phyloP scores from a whole-genome alignment of 2,113 vertebrate species.

The Phalacrocorax pelagicus region DNA sequence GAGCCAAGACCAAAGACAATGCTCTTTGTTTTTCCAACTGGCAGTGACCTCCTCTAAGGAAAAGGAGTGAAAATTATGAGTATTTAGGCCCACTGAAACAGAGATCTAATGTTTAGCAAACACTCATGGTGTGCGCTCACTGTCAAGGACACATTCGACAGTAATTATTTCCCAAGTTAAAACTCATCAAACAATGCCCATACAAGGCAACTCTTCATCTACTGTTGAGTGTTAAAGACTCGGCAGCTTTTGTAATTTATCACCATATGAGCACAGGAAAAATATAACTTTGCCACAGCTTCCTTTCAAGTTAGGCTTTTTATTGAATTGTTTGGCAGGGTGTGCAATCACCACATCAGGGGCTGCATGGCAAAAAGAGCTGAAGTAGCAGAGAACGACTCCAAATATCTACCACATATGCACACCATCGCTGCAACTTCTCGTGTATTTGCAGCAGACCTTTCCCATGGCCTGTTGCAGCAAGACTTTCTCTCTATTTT shows the following conservation, averaged over 20 bases:
- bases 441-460: not conserved
- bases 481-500: not conserved
- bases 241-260: conserved; percentile 17
- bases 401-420: not conserved
- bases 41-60: not conserved
- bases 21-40: not conserved
- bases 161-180: conserved; percentile 27
- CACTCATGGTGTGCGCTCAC: not conserved
- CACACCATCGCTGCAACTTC: not conserved
- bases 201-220: conserved; percentile 37
- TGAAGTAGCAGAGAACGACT: not conserved
- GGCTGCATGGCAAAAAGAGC: not conserved
- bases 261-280: conserved; percentile 19
- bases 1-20: not conserved
- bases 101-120: not conserved
- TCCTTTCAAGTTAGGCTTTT: conserved; percentile 35
- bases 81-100: not conserved
- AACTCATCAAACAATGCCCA: conserved; percentile 38
- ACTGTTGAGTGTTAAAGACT: conserved; percentile 19
- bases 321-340: conserved; percentile 8
- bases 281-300: not conserved
- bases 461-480: not conserved
- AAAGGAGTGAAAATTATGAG: not conserved
- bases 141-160: conserved; percentile 4
- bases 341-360: not conserved